Evolutionary conservation across 2,797 vertebrate genomes (phyloP).

Genomic region (Acanthurus lineatus): DNA sequence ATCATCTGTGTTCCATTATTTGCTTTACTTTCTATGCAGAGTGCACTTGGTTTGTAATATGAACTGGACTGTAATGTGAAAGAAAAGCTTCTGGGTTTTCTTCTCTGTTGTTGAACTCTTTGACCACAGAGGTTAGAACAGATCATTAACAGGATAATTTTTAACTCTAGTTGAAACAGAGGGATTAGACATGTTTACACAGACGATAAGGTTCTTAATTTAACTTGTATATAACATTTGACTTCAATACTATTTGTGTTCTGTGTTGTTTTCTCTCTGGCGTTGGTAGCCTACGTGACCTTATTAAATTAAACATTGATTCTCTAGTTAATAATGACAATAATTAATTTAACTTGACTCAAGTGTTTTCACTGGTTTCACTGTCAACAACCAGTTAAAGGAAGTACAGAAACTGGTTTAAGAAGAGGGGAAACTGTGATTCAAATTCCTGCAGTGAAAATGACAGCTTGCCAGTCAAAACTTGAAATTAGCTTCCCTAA

Average conservation of each 20-base stretch:
- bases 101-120: background rate
- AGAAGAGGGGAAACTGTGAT: background rate
- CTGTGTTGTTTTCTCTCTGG: too few relatives aligned
- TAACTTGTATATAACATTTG: background rate
- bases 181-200: background rate
- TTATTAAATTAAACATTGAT: background rate
- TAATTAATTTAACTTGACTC: background rate
- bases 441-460: background rate
- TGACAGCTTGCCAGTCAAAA: background rate
- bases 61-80: too few relatives aligned
- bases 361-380: background rate
- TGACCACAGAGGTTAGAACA: too few relatives aligned
- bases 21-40: too few relatives aligned
- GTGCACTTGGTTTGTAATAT: too few relatives aligned
- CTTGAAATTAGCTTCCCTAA: background rate
- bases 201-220: background rate
- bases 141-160: too few relatives aligned
- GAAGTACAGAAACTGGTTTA: background rate
- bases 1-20: too few relatives aligned
- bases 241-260: too few relatives aligned
- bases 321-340: background rate
- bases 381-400: background rate
- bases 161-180: too few relatives aligned
- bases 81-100: background rate
- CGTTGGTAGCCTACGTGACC: too few relatives aligned